phyloP scores from a whole-genome alignment of 2,113 vertebrate species.

The Grammomys dolichurus region DNA sequence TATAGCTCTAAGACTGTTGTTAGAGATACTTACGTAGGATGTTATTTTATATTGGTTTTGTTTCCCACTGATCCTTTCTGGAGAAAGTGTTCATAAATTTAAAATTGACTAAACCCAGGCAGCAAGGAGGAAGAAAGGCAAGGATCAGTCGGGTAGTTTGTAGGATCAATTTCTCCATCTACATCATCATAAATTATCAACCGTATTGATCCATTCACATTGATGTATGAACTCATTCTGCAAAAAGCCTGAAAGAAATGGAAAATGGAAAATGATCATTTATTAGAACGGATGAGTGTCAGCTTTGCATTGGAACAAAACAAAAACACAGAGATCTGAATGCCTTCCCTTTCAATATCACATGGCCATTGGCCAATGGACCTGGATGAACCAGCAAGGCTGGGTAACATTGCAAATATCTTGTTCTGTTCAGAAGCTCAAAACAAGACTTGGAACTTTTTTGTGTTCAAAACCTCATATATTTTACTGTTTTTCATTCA shows the following conservation, averaged over 20 bases:
- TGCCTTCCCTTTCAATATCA: slow-evolving; percentile 35
- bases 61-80: not conserved
- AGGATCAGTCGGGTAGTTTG: slow-evolving; percentile 46
- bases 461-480: not conserved
- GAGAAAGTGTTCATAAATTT: slow-evolving; percentile 58
- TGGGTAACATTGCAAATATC: slow-evolving; percentile 20
- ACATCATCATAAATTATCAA: slow-evolving; percentile 77
- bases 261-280: slow-evolving; percentile 74
- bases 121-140: slow-evolving; percentile 18
- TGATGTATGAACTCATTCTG: slow-evolving; percentile 73
- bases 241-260: slow-evolving; percentile 68
- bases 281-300: slow-evolving; percentile 65
- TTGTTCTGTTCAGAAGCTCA: slow-evolving; percentile 43
- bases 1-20: slow-evolving; percentile 39
- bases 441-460: not conserved
- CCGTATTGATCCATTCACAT: slow-evolving; percentile 65
- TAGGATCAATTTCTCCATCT: slow-evolving; percentile 54
- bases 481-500: slow-evolving; percentile 15
- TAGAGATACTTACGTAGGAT: slow-evolving; percentile 39
- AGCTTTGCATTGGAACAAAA: slow-evolving; percentile 60
- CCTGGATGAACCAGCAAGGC: not conserved
- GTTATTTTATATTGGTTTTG: slow-evolving; percentile 32
- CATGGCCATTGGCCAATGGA: not conserved
- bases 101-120: slow-evolving; percentile 49
- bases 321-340: not conserved